Conservation (phyloP, 2,797 vertebrate species). For the Sandelia bainsii region DNA sequence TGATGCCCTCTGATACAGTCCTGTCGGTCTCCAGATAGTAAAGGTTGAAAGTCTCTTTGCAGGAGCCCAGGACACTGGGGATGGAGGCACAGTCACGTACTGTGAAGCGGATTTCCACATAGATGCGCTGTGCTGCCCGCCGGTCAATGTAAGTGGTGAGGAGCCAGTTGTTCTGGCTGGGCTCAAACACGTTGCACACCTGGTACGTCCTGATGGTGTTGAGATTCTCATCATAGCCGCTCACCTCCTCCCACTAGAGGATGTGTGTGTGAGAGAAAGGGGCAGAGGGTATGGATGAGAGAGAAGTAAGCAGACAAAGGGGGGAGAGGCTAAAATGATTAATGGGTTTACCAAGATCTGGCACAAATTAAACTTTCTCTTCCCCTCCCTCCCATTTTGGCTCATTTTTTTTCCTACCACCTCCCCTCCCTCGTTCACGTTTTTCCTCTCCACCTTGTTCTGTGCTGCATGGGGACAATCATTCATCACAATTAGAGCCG, state of each 20-base stretch:
- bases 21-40: conserved; percentile 97
- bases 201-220: conserved; percentile 99
- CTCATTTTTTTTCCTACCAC: conserved; percentile 15
- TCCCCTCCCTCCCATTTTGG: conserved; percentile 55
- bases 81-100: conserved; percentile 98
- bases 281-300: conserved; percentile 21
- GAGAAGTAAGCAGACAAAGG: conserved; percentile 27
- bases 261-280: conserved; percentile 9
- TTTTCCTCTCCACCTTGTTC: conserved; percentile 54
- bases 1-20: conserved; percentile 87
- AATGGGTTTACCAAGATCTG: conserved; percentile 74
- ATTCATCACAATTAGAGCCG: conserved; percentile 80
- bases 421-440: conserved; percentile 34
- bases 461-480: conserved; percentile 58
- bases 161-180: conserved; percentile 99
- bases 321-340: conserved; percentile 62
- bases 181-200: conserved; percentile 98
- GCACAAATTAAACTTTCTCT: conserved; percentile 76
- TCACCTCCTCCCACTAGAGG: conserved; percentile 97
- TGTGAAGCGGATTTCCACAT: conserved; percentile 98
- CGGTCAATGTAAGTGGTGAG: conserved; percentile 96
- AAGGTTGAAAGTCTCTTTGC: conserved; percentile 99
- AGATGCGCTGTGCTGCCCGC: conserved; percentile 94
- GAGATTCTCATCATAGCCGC: conserved; percentile 97
- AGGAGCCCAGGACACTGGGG: conserved; percentile 96